Percentiles rank a stretch among this genome's conserved stretches.
Evolutionary conservation across 2,113 vertebrate genomes (phyloP).

Genomic region (Oreochromis spilurus): DNA sequence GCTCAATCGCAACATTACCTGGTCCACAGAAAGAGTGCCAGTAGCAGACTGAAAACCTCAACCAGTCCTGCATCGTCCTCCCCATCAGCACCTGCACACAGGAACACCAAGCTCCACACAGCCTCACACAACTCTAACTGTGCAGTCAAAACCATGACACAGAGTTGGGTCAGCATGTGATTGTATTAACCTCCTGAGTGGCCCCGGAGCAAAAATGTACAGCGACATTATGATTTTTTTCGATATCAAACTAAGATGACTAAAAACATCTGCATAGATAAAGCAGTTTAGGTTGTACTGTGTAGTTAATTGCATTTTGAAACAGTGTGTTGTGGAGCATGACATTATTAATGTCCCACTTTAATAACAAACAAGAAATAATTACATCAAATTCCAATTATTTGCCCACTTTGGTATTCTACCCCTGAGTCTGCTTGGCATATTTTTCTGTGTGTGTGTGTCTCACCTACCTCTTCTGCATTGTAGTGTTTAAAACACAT

Average conservation of each 20-base stretch:
- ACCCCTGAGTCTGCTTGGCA: background rate
- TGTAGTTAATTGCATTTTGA: background rate
- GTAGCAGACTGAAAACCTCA: constrained; percentile 71
- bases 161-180: no score
- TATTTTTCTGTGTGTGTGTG: background rate
- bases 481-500: constrained; percentile 67
- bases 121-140: background rate
- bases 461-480: constrained; percentile 52
- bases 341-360: background rate
- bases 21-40: constrained; percentile 69
- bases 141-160: background rate
- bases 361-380: background rate
- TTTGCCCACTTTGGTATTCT: background rate
- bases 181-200: background rate
- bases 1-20: constrained; percentile 18
- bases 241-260: background rate
- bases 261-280: background rate
- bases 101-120: background rate
- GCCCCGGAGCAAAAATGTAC: background rate
- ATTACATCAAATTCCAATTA: background rate
- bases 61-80: constrained; percentile 69
- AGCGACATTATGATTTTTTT: background rate
- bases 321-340: background rate
- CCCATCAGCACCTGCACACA: constrained; percentile 59
- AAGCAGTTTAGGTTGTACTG: background rate